These are phyloP conservation scores for Cheilosia grossa DNA, from an alignment of 2,888 invertebrate species.

Conservation along the genomic window DNA sequence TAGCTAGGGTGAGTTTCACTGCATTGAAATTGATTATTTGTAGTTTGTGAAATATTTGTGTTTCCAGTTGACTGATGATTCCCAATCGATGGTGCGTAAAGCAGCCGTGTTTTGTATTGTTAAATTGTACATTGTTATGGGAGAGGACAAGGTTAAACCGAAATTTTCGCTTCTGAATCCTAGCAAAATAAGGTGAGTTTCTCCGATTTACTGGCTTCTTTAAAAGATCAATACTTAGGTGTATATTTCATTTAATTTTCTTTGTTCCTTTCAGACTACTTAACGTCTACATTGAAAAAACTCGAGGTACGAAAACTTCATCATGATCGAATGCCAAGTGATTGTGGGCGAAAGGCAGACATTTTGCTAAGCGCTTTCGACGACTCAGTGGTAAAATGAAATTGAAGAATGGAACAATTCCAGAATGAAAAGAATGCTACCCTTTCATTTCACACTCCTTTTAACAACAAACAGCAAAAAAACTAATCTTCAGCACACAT, in stretches of 20 bases:
- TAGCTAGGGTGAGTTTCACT: slow-evolving; percentile 88
- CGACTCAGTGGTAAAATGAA: slow-evolving; percentile 76
- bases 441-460: slow-evolving; percentile 30
- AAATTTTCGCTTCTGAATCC: slow-evolving; percentile 92
- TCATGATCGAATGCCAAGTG: slow-evolving; percentile 79
- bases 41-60: not conserved
- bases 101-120: slow-evolving; percentile 99
- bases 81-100: slow-evolving; percentile 96
- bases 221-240: too few species aligned
- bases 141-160: slow-evolving; percentile 92
- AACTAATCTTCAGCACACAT: slow-evolving; percentile 53
- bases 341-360: slow-evolving; percentile 78
- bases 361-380: slow-evolving; percentile 78
- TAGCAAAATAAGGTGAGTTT: slow-evolving; percentile 87
- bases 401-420: slow-evolving; percentile 76
- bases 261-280: slow-evolving; percentile 75
- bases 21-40: not conserved
- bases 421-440: slow-evolving; percentile 72
- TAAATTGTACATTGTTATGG: slow-evolving; percentile 94
- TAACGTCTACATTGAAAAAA: slow-evolving; percentile 78
- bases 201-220: not conserved
- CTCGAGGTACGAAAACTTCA: slow-evolving; percentile 76
- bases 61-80: slow-evolving; percentile 93
- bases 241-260: not conserved
- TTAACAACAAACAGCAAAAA: slow-evolving; percentile 13